Conservation (phyloP, 2,113 vertebrate species). For the Tylochromis polylepis region DNA sequence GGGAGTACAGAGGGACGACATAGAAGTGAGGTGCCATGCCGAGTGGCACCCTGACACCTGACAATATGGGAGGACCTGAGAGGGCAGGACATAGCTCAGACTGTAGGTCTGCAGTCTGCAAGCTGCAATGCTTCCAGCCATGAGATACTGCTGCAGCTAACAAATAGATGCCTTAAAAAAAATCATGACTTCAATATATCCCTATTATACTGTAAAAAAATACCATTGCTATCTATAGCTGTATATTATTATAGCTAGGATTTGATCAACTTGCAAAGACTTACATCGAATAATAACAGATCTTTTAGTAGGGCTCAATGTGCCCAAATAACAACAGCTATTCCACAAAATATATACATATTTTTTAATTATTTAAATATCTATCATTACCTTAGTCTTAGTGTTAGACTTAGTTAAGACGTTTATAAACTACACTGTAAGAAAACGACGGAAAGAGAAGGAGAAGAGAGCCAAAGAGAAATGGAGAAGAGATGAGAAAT, state of each 20-base stretch:
- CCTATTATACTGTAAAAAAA: background rate
- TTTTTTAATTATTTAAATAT: background rate
- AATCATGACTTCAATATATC: background rate
- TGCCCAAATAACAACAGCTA: background rate
- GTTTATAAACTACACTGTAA: conserved; percentile 29
- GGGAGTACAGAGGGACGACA: conserved; percentile 71
- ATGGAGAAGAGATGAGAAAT: background rate
- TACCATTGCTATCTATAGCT: background rate
- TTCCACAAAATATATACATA: background rate
- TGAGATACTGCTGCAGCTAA: conserved; percentile 6
- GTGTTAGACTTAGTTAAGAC: background rate
- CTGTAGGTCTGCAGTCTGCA: conserved; percentile 17
- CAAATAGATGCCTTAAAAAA: background rate
- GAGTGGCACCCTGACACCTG: conserved; percentile 48
- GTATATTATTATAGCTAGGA: background rate
- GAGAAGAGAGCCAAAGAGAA: background rate
- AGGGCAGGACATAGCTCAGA: conserved; percentile 42
- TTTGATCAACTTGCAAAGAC: background rate
- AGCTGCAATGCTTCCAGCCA: conserved; percentile 28
- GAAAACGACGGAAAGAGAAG: conserved; percentile 17
- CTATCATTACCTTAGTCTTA: background rate
- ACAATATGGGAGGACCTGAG: conserved; percentile 54
- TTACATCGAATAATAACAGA: background rate
- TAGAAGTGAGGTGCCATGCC: conserved; percentile 48
- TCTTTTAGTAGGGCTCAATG: background rate